These are phyloP conservation scores for Drosophila meridiana DNA, from an alignment of 2,888 invertebrate species.

Conservation along the genomic window DNA sequence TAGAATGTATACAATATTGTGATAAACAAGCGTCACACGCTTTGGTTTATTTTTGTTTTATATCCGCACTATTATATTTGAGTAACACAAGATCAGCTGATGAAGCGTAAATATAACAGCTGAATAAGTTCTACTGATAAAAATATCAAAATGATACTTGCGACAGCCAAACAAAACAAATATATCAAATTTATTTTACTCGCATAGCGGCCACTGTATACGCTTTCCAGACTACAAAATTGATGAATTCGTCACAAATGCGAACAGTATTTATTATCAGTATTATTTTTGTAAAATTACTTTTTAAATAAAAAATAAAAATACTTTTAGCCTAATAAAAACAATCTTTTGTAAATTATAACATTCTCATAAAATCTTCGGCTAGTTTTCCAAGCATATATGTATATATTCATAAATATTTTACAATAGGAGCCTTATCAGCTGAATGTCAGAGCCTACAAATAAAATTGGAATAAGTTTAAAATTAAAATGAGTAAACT, in stretches of 20 bases:
- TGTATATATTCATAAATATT: neutral
- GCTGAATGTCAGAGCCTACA: neutral
- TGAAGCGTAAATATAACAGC: neutral
- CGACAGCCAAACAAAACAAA: neutral
- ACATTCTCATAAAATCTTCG: neutral
- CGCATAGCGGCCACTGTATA: neutral
- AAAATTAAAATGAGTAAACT: neutral
- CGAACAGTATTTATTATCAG: neutral
- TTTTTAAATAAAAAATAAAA: neutral
- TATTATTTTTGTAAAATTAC: neutral
- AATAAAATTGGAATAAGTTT: neutral
- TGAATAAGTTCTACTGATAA: conserved; percentile 8
- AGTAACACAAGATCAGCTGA: neutral
- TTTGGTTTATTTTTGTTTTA: neutral
- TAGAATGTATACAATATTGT: neutral
- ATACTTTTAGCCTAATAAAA: neutral
- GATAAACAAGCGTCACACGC: neutral
- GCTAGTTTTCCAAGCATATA: neutral
- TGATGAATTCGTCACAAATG: neutral
- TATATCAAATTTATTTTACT: neutral
- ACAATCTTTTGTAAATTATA: neutral
- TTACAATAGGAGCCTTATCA: neutral
- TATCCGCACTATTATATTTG: neutral
- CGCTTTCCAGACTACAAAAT: neutral
- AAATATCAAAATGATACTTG: neutral